A percentile compares a stretch with the other conserved stretches of the same genome.
Evolutionary conservation across 2,888 invertebrate species (phyloP).

Genomic region (Oxycera nigricornis): DNA sequence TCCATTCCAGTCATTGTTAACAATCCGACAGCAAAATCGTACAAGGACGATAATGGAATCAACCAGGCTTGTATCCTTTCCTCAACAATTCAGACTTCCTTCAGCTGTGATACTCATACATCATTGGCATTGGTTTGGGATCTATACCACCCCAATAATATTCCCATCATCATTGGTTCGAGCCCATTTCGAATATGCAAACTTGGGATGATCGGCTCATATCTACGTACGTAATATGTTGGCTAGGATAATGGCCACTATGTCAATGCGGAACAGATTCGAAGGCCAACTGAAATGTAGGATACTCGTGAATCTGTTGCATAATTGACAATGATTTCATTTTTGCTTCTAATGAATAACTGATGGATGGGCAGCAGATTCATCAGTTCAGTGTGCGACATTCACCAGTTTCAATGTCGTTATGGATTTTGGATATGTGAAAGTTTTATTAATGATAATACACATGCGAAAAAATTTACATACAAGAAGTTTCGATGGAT

Average conservation of each 20-base stretch:
- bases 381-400: background rate
- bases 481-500: too few relatives aligned
- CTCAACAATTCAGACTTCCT: background rate
- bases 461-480: too few relatives aligned
- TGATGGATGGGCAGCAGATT: constrained; percentile 41
- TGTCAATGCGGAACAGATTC: constrained; percentile 1
- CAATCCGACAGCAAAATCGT: constrained; percentile 1
- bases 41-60: constrained; percentile 9
- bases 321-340: constrained; percentile 45
- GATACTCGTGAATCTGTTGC: constrained; percentile 26
- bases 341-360: constrained; percentile 40
- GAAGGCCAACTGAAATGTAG: constrained; percentile 23
- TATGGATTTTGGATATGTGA: background rate
- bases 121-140: background rate
- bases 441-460: too few relatives aligned
- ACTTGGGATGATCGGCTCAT: background rate
- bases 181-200: background rate
- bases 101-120: background rate
- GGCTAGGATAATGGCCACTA: background rate
- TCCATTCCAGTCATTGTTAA: constrained; percentile 28
- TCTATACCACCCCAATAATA: background rate
- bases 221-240: background rate
- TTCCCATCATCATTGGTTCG: background rate
- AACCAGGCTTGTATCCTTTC: background rate
- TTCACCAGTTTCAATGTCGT: background rate